Percentiles rank a stretch among this genome's conserved stretches.
Conservation (phyloP, 2,888 invertebrate species). For the Yponomeuta cagnagella region DNA sequence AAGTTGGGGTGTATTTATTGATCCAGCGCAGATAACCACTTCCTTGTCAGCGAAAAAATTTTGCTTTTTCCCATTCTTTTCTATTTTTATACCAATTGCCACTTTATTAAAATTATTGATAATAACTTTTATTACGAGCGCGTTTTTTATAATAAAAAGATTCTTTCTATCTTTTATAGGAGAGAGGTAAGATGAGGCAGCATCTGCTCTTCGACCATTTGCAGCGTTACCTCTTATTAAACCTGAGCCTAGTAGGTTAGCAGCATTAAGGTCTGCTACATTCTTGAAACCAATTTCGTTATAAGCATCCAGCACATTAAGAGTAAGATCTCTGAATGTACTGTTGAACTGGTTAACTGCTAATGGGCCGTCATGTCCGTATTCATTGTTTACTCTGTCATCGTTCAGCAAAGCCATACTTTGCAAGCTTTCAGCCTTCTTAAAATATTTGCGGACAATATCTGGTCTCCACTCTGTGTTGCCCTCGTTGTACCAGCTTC, state of each 20-base stretch:
- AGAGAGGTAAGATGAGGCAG: conserved; percentile 63
- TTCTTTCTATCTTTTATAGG: conserved; percentile 37
- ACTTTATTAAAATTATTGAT: conserved; percentile 55
- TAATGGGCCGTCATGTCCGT: conserved; percentile 62
- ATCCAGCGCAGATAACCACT: conserved; percentile 64
- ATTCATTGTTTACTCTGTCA: conserved; percentile 30
- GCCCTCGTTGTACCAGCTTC: conserved; percentile 68
- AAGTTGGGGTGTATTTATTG: conserved; percentile 66
- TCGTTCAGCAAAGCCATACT: background rate
- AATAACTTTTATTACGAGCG: conserved; percentile 64
- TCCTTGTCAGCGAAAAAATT: conserved; percentile 46
- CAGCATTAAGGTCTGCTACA: conserved; percentile 54
- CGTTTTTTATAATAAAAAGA: conserved; percentile 55
- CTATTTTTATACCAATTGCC: conserved; percentile 50
- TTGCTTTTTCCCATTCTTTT: conserved; percentile 34
- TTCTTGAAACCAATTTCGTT: conserved; percentile 55
- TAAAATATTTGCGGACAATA: conserved; percentile 62
- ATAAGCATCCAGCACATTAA: conserved; percentile 47
- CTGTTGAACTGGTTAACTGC: conserved; percentile 58
- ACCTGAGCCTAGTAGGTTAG: conserved; percentile 63
- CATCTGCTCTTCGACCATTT: conserved; percentile 61
- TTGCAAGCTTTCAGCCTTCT: conserved; percentile 66
- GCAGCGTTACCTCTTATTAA: conserved; percentile 58
- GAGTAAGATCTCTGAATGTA: conserved; percentile 42
- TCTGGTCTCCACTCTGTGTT: conserved; percentile 74